These are phyloP conservation scores for Aproaerema taeniolella DNA, from an alignment of 2,888 invertebrate genomes.

Conservation along the genomic window DNA sequence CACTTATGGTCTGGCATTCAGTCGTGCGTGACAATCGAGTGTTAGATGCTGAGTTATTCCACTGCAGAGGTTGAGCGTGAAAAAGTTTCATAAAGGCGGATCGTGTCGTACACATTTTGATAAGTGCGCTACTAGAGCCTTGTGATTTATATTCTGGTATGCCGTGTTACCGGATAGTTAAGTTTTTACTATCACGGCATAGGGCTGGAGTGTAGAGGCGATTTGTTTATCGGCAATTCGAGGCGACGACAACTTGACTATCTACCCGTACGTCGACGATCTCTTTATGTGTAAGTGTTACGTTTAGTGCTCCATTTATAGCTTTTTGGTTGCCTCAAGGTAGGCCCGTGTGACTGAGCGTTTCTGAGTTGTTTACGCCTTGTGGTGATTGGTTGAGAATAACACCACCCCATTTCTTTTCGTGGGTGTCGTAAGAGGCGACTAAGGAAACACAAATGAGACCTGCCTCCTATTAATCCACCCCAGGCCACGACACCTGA, in stretches of 20 bases:
- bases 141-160: constrained; percentile 68
- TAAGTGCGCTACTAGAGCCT: constrained; percentile 55
- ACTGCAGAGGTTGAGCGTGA: constrained; percentile 36
- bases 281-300: constrained; percentile 68
- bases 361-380: too few species aligned
- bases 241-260: constrained; percentile 64
- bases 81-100: constrained; percentile 48
- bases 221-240: constrained; percentile 64
- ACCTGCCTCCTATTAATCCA: too few species aligned
- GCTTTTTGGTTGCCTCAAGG: constrained; percentile 52
- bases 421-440: too few species aligned
- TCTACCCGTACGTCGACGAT: constrained; percentile 55
- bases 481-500: too few species aligned
- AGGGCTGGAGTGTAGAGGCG: constrained; percentile 59
- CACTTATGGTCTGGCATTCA: constrained; percentile 35
- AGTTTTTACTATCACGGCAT: constrained; percentile 69
- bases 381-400: too few species aligned
- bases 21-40: constrained; percentile 41
- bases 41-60: constrained; percentile 27
- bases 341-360: constrained; percentile 22
- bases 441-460: too few species aligned
- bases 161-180: constrained; percentile 71
- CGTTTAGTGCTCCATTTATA: constrained; percentile 65
- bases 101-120: constrained; percentile 65
- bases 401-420: too few species aligned